Evolutionary conservation across 1,140 invertebrate species (phyloP), one percentile per base, ranked within the genome.

Genomic region (Lasaia peninsularis): DNA sequence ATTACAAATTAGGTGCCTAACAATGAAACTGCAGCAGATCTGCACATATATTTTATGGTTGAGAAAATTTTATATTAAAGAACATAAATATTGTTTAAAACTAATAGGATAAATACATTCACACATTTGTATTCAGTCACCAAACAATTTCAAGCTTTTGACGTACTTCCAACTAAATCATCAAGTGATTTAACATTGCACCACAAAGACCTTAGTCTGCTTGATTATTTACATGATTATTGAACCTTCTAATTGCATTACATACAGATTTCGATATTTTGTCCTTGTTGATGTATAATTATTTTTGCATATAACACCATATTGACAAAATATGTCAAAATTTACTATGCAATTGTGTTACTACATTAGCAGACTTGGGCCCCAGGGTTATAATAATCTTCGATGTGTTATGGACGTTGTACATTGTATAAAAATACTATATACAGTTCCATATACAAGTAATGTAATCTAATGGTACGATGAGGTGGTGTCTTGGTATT

Each of bases 31-130:
- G 62, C 69, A 76, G 68, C 58, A 65, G 65, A 52, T 49, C 74
- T 64, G 71, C 72, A 68, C 67, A 63, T 63, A 35, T 70, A n/a
- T n/a, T n/a, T n/a, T 69, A 54, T 71, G 67, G 50, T 69, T 62
- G 68, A 75, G 64, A 75, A 69, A 70, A 70, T 73, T 70, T 76
- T 77, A 73, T 67, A 80, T 73, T 71, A 78, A 73, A 75, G 72
- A 75, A 84, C 79, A 81, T 75, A 75, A 75, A 72, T 75, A 73
- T 71, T 80, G 74, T 78, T 69, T 78, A 79, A 78, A 80, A 73
- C 80, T 84, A 82, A 77, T 81, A 80, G 74, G 78, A 84, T 86
- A 85, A 84, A 87, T 80, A 81, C 85, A 88, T 83, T 86, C 81
- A 79, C 73, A 66, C 80, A 56, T 52, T 72, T 75, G 71, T 81